Evolutionary conservation across 2,113 vertebrate genomes (phyloP).

Genomic region (Epinephelus cyanopodus): DNA sequence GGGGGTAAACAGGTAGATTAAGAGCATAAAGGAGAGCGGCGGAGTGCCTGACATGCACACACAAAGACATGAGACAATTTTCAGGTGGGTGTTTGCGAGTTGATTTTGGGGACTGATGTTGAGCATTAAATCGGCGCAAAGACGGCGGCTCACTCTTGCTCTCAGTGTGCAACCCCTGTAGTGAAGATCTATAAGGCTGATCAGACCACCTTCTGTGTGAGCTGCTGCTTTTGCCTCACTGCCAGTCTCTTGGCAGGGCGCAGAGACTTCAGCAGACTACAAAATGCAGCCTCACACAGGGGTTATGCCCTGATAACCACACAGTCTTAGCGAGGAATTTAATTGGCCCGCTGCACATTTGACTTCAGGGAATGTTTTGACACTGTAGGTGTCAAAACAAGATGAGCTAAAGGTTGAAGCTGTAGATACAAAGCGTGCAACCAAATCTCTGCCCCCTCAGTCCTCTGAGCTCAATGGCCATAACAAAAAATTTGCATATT

Average conservation of each 20-base stretch:
- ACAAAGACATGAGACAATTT: conserved; percentile 34
- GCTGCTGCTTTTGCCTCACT: conserved; percentile 55
- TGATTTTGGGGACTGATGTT: conserved; percentile 66
- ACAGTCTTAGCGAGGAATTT: conserved; percentile 66
- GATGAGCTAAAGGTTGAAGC: conserved; percentile 63
- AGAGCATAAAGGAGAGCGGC: conserved; percentile 38
- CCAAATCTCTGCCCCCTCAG: conserved; percentile 54
- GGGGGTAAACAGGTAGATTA: conserved; percentile 64
- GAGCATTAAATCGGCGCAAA: conserved; percentile 44
- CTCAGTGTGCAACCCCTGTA: conserved; percentile 51
- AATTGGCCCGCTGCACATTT: conserved; percentile 75
- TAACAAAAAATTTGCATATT: conserved; percentile 47
- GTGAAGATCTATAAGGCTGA: conserved; percentile 74
- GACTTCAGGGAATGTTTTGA: conserved; percentile 72
- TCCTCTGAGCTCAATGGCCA: conserved; percentile 55
- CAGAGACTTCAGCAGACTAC: conserved; percentile 66
- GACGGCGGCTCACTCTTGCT: conserved; percentile 39
- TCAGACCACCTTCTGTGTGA: conserved; percentile 71
- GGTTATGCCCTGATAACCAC: conserved; percentile 74
- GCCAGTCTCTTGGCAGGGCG: conserved; percentile 41
- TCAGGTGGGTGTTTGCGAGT: conserved; percentile 37
- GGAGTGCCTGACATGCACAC: conserved; percentile 21
- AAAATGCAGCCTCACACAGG: conserved; percentile 58
- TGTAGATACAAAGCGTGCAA: conserved; percentile 33
- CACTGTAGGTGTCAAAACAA: conserved; percentile 69